Evolutionary conservation across 2,888 invertebrate species (phyloP), one percentile per base, ranked within the genome.

Genomic region (Bellardia pandia): DNA sequence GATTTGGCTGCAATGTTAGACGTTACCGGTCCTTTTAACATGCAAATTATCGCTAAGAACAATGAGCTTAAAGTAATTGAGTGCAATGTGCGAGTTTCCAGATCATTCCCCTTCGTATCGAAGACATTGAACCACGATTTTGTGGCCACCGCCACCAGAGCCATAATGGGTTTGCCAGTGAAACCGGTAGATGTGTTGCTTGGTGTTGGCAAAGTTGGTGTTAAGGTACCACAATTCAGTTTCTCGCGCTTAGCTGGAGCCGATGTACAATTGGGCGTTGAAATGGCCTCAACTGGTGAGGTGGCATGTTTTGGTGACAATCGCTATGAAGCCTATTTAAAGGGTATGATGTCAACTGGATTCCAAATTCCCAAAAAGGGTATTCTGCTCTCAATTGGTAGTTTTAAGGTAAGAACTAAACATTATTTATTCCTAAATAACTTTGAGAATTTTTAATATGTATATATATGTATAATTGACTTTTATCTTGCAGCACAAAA

Each of bases 281-380:
- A 99, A 95, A 99, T 99, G 99, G 98, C 99, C 2, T 99, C 99
- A 1, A 99, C 99, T 0, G 99, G 99, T 48, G 99, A 99, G 94
- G 99, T 99, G 1, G 99, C 99, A n/a, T 99, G 99, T 94, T 99
- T 99, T 93, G 99, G 99, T 6, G 98, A 98, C 92, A 98, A 99
- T 93, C 95, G 99, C 13, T 98, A 98, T 92, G 99, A 99, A 94
- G 99, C 99, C 0, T 99, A 99, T 92, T 94, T 99, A 79, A 99
- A 99, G 93, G 99, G 98, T 0, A 96, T 99, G 95, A 97, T 99
- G 95, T 98, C 98, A 91, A 99, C 99, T 16, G 99, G 99, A 7
- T 99, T 99, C 92, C 96, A 96, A 90, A 97, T 99, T 89, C 99
- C 99, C 0, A 95, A 97, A 92, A 97, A 97, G 91, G 98, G 98